phyloP scores from a whole-genome alignment of 2,888 invertebrate species.

The Osmoderma eremita region DNA sequence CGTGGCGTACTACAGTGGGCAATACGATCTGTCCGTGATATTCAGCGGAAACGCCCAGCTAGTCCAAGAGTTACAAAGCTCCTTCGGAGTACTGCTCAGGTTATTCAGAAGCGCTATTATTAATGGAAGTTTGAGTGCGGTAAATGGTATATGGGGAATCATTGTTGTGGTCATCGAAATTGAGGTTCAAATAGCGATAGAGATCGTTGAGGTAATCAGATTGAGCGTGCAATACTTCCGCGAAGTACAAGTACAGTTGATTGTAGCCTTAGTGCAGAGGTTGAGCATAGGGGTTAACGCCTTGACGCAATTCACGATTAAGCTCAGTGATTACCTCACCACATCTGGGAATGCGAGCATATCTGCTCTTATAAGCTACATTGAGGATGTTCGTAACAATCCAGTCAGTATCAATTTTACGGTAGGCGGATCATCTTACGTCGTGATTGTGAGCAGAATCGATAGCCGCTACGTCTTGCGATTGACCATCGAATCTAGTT shows the following conservation, averaged over 20 bases:
- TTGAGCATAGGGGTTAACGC: too few species aligned
- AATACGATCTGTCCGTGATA: conserved; percentile 10
- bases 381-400: neutral
- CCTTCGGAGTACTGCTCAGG: neutral
- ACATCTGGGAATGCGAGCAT: neutral
- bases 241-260: neutral
- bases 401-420: conserved; percentile 6
- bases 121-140: neutral
- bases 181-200: neutral
- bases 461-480: conserved; percentile 3
- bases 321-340: neutral
- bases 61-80: neutral
- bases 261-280: neutral
- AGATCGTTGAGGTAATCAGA: neutral
- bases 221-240: neutral
- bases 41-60: neutral
- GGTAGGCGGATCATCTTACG: neutral
- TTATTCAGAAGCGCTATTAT: neutral
- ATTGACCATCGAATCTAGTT: neutral
- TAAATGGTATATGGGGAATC: neutral
- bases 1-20: neutral
- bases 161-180: neutral
- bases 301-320: neutral
- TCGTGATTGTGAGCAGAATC: neutral
- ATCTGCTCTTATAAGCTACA: neutral